Conservation (phyloP, 1,140 invertebrate genomes). For the Brachionus sp. region DNA sequence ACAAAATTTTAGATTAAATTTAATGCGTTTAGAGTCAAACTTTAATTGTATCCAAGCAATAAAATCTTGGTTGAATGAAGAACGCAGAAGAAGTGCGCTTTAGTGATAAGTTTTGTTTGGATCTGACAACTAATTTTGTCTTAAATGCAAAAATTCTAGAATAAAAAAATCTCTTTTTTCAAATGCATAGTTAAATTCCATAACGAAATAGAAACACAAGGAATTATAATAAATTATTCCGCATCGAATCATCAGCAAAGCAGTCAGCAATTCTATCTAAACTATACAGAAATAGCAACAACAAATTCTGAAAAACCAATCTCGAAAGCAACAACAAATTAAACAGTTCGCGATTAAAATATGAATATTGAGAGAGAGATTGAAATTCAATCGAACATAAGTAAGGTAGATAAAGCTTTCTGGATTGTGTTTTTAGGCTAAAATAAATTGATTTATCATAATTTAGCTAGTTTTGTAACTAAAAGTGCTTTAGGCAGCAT, state of each 20-base stretch:
- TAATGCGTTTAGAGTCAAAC: too few species aligned
- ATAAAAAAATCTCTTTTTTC: neutral
- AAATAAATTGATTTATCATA: conserved; percentile 19
- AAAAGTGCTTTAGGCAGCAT: neutral
- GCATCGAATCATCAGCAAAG: neutral
- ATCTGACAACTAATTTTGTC: neutral
- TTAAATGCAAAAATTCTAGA: neutral
- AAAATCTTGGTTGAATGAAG: too few species aligned
- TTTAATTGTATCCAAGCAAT: too few species aligned
- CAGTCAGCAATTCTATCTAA: neutral
- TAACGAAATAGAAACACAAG: neutral
- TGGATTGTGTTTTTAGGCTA: neutral
- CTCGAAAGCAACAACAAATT: neutral
- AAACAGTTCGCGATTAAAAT: neutral
- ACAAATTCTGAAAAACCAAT: neutral
- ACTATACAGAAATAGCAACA: neutral
- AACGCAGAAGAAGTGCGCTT: too few species aligned
- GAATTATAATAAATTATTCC: conserved; percentile 30
- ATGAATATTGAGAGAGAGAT: neutral
- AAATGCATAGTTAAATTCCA: neutral
- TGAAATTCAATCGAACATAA: neutral
- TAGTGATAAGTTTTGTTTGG: too few species aligned
- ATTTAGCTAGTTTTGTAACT: neutral
- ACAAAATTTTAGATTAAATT: too few species aligned
- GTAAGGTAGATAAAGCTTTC: neutral